Conservation (phyloP, 2,797 vertebrate genomes). For the Meriones psammophilus region DNA sequence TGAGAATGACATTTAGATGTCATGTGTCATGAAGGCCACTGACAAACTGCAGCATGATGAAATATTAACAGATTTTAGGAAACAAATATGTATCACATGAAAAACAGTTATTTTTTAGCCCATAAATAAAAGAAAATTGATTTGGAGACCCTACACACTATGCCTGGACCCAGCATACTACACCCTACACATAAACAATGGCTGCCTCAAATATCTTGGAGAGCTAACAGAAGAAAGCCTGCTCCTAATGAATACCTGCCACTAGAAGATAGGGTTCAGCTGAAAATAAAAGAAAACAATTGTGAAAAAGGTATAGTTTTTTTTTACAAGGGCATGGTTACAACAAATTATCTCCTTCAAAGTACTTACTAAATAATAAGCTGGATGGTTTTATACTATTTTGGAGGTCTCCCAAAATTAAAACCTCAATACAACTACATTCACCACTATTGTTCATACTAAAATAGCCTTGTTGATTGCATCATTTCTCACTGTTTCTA, state of each 20-base stretch:
- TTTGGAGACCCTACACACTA: neutral
- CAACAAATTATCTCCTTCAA: neutral
- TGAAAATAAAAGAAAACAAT: conserved; percentile 40
- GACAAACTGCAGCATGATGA: no score
- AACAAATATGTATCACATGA: no score
- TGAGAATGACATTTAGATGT: no score
- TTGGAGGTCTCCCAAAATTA: conserved; percentile 33
- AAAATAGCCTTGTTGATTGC: neutral
- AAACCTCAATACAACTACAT: conserved; percentile 33
- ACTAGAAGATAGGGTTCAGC: neutral
- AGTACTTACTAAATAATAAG: conserved; percentile 17
- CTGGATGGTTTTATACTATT: neutral
- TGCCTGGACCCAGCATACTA: neutral
- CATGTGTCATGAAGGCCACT: no score
- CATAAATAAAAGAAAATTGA: neutral
- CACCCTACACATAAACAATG: neutral
- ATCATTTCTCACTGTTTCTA: conserved; percentile 23
- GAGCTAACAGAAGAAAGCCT: neutral
- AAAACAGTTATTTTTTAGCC: conserved; percentile 44
- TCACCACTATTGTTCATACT: conserved; percentile 15
- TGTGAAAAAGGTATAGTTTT: conserved; percentile 1
- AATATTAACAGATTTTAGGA: no score
- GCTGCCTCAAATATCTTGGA: conserved; percentile 32
- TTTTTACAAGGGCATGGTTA: neutral
- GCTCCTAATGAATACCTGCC: conserved; percentile 33